A percentile compares a stretch with the other conserved stretches of the same genome.
Conservation (phyloP, 2,888 invertebrate genomes). For the Toxonevra muliebris region DNA sequence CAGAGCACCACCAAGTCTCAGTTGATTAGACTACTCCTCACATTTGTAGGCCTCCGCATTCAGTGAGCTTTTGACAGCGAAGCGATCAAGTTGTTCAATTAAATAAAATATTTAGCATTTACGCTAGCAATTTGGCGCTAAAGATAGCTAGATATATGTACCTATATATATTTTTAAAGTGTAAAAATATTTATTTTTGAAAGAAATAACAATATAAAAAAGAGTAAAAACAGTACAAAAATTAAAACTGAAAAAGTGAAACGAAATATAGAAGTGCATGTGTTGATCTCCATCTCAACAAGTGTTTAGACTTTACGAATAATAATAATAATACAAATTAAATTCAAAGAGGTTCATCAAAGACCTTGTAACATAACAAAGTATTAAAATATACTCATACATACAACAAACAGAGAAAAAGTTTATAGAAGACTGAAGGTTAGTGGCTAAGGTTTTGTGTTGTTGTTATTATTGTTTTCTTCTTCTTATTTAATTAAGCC, state of each 20-base stretch:
- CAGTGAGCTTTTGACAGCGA: constrained; percentile 51
- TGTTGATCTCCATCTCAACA: too few relatives aligned
- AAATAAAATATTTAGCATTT: too few relatives aligned
- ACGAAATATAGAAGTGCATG: too few relatives aligned
- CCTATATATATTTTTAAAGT: background rate
- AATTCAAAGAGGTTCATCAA: constrained; percentile 10
- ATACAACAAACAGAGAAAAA: too few relatives aligned
- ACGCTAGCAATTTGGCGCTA: background rate
- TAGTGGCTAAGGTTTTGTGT: too few relatives aligned
- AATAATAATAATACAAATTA: constrained; percentile 2
- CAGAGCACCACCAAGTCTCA: background rate
- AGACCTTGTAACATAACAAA: constrained; percentile 14
- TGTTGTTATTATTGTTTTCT: too few relatives aligned
- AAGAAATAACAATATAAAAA: background rate
- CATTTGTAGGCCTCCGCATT: constrained; percentile 41
- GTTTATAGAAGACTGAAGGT: too few relatives aligned
- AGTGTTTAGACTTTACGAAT: constrained; percentile 1
- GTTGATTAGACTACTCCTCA: background rate
- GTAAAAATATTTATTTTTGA: background rate
- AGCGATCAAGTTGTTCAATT: constrained; percentile 50
- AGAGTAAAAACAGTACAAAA: background rate
- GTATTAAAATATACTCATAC: background rate
- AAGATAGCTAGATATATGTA: background rate
- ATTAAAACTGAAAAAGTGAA: too few relatives aligned
- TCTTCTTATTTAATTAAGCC: too few relatives aligned